These are phyloP conservation scores for Indicator indicator DNA, from an alignment of 2,113 vertebrate genomes.

Conservation along the genomic window DNA sequence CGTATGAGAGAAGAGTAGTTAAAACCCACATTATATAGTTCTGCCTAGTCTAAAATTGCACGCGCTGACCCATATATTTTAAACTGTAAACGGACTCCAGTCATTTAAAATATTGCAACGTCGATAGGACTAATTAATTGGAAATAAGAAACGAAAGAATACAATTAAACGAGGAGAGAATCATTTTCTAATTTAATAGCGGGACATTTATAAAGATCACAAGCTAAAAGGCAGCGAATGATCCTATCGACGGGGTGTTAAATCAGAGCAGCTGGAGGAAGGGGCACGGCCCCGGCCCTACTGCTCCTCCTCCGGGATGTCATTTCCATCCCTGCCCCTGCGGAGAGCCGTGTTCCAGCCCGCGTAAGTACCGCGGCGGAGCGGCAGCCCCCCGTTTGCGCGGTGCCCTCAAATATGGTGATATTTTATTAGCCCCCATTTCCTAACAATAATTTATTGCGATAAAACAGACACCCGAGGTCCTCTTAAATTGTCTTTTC, in stretches of 20 bases:
- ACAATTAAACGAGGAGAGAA: slow-evolving; percentile 88
- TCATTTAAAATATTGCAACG: slow-evolving; percentile 85
- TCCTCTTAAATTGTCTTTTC: slow-evolving; percentile 93
- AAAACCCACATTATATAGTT: slow-evolving; percentile 78
- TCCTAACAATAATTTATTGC: slow-evolving; percentile 87
- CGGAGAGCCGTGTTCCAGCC: background rate
- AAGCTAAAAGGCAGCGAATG: slow-evolving; percentile 81
- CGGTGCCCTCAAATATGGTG: slow-evolving; percentile 58
- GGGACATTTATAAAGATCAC: slow-evolving; percentile 86
- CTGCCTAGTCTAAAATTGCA: slow-evolving; percentile 68
- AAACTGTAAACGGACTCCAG: slow-evolving; percentile 81
- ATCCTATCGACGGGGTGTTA: slow-evolving; percentile 80
- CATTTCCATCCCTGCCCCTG: background rate
- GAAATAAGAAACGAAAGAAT: slow-evolving; percentile 86
- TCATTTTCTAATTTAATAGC: slow-evolving; percentile 89
- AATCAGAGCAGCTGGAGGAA: slow-evolving; percentile 61
- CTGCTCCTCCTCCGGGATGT: background rate
- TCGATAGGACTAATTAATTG: slow-evolving; percentile 88
- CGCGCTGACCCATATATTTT: slow-evolving; percentile 79
- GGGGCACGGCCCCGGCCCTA: background rate
- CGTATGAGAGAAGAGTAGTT: slow-evolving; percentile 75
- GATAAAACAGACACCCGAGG: slow-evolving; percentile 87
- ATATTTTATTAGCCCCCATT: slow-evolving; percentile 77
- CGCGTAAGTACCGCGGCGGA: background rate
- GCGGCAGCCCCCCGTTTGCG: background rate